Conservation (phyloP, 35 echinoderm and acorn worm genomes). For the Heliocidaris tuberculata region DNA sequence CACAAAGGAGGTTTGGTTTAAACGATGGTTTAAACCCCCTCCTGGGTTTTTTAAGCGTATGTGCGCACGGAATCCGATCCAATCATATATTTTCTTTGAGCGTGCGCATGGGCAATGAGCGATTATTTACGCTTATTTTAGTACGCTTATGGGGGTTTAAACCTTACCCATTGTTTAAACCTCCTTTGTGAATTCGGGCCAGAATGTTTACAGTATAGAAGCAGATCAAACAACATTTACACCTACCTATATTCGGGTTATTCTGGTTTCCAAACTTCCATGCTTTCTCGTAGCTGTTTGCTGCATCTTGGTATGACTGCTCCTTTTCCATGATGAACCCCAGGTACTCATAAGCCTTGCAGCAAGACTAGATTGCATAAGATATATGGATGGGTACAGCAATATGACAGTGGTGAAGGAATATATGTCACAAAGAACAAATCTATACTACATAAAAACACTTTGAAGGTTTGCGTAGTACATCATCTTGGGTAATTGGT, state of each 20-base stretch:
- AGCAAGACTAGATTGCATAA: conserved; percentile 69
- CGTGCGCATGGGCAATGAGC: no score
- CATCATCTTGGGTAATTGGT: no score
- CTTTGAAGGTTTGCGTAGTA: background rate
- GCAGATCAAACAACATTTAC: background rate
- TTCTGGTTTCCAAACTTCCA: conserved; percentile 88
- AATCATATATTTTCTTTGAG: no score
- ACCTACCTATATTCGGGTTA: conserved; percentile 91
- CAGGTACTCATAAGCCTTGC: conserved; percentile 97
- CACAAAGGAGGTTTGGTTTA: no score
- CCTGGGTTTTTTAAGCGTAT: no score
- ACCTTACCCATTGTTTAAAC: no score
- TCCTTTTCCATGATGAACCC: conserved; percentile 99
- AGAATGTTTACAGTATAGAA: background rate
- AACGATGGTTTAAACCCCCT: no score
- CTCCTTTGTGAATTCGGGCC: no score
- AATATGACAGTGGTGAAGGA: background rate
- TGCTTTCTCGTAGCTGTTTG: conserved; percentile 85
- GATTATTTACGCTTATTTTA: no score
- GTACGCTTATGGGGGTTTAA: no score
- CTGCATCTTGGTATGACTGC: conserved; percentile 91
- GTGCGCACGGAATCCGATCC: no score
- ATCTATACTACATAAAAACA: background rate
- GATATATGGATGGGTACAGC: background rate
- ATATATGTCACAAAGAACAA: background rate